Percentiles rank a stretch among this genome's conserved stretches.
Evolutionary conservation across 2,888 invertebrate genomes (phyloP).

Genomic region (Lithophane semibrunnea): DNA sequence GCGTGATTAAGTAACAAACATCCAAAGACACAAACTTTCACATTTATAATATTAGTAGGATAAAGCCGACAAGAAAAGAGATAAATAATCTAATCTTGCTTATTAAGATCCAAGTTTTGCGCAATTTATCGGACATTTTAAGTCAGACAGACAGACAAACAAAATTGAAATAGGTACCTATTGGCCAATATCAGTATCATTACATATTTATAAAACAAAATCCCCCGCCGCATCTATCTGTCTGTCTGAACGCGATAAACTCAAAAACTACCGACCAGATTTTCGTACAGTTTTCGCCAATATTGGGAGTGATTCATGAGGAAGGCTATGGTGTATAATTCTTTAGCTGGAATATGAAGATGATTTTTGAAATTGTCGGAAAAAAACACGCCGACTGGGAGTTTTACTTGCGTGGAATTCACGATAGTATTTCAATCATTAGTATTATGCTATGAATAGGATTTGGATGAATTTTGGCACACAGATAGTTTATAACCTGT

Average conservation of each 20-base stretch:
- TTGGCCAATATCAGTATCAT: slow-evolving; percentile 8
- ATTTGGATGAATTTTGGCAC: not conserved
- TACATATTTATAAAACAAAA: not conserved
- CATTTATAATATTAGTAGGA: no score
- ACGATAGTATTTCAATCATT: not conserved
- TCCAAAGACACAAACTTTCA: no score
- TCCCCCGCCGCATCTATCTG: not conserved
- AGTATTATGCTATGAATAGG: not conserved
- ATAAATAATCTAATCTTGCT: slow-evolving; percentile 13
- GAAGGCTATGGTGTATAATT: not conserved
- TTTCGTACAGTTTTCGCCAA: not conserved
- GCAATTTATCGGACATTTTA: slow-evolving; percentile 32
- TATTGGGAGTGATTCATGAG: not conserved
- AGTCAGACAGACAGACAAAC: slow-evolving; percentile 15
- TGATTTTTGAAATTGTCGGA: not conserved
- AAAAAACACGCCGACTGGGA: not conserved
- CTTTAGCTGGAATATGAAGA: not conserved
- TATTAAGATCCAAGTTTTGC: slow-evolving; percentile 27
- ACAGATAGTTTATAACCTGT: not conserved
- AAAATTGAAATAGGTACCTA: slow-evolving; percentile 8
- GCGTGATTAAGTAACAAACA: no score
- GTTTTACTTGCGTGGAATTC: not conserved
- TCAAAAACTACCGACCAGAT: not conserved
- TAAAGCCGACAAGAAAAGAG: not conserved
- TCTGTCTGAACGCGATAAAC: not conserved